Base-by-base conservation (phyloP, 1,140 invertebrate species). In the Nautilus pompilius region DNA sequence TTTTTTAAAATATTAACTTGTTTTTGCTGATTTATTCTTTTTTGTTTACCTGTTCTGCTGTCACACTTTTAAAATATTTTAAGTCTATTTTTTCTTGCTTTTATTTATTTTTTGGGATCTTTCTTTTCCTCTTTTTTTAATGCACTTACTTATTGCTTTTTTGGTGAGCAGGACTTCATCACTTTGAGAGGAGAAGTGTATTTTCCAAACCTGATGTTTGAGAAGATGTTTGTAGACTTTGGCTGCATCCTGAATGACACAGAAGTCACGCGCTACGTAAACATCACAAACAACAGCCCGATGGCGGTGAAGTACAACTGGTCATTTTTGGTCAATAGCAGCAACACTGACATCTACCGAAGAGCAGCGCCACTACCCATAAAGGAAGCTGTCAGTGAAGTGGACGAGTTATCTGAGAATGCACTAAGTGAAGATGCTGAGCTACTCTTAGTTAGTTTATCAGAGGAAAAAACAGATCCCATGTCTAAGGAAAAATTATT, bases 171-270 rank as follows among this genome's bases (percentile, higher is more conserved):
- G 78, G 82, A 83, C 64, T 77, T 77, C 30, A 74, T 83, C 41
- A 73, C 77, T 2, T 63, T 84, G 51, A 53, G 75, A 59, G 82
- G 82, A 34, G 81, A 83, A 58, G 81, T 84, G 0, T 81, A 81
- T 65, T 82, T 82, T 67, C 82, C 82, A 17, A 84, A 84, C 60
- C 58, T 84, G 30, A 69, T 75, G 54, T 81, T 83, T 72, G 80
- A 82, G 68, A 78, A 79, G 63, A 67, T 67, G 4, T 62, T 68
- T 2, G 67, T 84, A 15, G 75, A 83, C 68, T 84, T 84, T 72
- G 82, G 80, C 6, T 83, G 81, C 65, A 81, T 84, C 34, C 60
- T 83, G n/a, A 83, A 83, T 68, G 77, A 83, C 63, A 81, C 79
- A 4, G 80, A 82, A 58, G 80, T 81, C 0, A 82, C 78, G 2